A percentile compares a stretch with the other conserved stretches of the same genome.
These are phyloP conservation scores for Hyphantria cunea DNA, from an alignment of 1,140 invertebrate species.

Conservation along the genomic window DNA sequence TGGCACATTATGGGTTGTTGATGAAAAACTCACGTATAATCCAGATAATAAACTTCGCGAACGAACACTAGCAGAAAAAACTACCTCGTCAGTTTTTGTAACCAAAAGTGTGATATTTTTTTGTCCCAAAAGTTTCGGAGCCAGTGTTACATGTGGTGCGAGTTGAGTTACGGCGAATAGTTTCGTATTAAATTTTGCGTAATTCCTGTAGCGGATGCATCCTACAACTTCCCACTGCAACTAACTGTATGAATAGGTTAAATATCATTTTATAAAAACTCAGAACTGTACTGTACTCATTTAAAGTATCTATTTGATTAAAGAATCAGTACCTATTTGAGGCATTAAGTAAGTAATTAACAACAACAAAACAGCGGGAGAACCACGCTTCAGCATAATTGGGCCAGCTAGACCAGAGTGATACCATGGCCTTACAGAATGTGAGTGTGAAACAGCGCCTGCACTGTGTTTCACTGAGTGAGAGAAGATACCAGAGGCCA, in stretches of 20 bases:
- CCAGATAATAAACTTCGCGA: too few species aligned
- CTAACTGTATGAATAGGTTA: not conserved
- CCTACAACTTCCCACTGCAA: constrained; percentile 6
- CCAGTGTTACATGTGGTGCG: constrained; percentile 25
- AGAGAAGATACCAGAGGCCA: too few species aligned
- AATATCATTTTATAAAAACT: not conserved
- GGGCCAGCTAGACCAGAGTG: too few species aligned
- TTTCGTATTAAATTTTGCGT: constrained; percentile 37
- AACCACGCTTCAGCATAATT: too few species aligned
- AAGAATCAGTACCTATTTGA: too few species aligned
- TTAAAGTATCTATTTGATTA: not conserved
- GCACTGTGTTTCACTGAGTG: too few species aligned
- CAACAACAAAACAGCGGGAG: too few species aligned
- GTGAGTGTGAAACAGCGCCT: too few species aligned
- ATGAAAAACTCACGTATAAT: too few species aligned
- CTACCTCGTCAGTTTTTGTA: constrained; percentile 22
- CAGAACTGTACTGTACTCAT: not conserved
- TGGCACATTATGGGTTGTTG: too few species aligned
- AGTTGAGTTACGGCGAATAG: constrained; percentile 32
- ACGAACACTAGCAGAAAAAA: not conserved
- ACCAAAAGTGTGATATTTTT: constrained; percentile 20
- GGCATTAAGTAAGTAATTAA: too few species aligned
- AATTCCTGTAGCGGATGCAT: constrained; percentile 8
- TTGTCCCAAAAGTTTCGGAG: constrained; percentile 6
- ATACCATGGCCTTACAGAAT: too few species aligned